phyloP scores from a whole-genome alignment of 1,140 invertebrate genomes.

The Zaprionus ghesquierei region DNA sequence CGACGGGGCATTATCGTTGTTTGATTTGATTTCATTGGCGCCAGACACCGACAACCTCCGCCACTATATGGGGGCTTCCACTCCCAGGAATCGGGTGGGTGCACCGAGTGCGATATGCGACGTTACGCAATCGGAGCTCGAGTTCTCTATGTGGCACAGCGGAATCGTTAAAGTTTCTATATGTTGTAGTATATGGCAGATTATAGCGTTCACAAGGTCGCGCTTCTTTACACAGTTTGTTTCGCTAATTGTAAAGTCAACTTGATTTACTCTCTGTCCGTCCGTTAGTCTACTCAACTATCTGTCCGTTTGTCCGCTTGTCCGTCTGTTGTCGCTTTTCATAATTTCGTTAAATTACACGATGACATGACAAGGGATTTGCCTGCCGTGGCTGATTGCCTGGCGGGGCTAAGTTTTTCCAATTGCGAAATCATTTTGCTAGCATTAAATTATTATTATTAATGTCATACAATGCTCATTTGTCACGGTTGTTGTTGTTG shows the following conservation, averaged over 20 bases:
- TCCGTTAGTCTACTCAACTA: background rate
- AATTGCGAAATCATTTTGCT: constrained; percentile 62
- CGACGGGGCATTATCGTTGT: constrained; percentile 47
- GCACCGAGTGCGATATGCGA: background rate
- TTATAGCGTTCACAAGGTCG: constrained; percentile 1
- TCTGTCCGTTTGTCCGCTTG: background rate
- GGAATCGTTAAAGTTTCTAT: constrained; percentile 1
- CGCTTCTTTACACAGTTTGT: constrained; percentile 9
- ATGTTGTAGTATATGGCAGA: background rate
- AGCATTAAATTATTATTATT: constrained; percentile 77
- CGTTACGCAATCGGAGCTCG: constrained; percentile 3
- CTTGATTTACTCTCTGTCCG: background rate
- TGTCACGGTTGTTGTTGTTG: constrained; percentile 56
- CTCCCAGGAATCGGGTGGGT: constrained; percentile 15
- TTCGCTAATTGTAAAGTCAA: background rate
- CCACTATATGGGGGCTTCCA: background rate
- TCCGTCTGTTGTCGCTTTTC: constrained; percentile 34
- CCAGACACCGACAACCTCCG: constrained; percentile 51
- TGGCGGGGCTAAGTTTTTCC: constrained; percentile 57
- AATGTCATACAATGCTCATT: constrained; percentile 73
- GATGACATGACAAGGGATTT: constrained; percentile 79
- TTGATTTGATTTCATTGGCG: constrained; percentile 58
- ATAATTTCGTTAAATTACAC: constrained; percentile 73
- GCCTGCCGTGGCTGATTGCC: constrained; percentile 2
- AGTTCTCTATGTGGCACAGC: constrained; percentile 15